Conservation (phyloP, 2,797 vertebrate species). For the Anas bahamensis region DNA sequence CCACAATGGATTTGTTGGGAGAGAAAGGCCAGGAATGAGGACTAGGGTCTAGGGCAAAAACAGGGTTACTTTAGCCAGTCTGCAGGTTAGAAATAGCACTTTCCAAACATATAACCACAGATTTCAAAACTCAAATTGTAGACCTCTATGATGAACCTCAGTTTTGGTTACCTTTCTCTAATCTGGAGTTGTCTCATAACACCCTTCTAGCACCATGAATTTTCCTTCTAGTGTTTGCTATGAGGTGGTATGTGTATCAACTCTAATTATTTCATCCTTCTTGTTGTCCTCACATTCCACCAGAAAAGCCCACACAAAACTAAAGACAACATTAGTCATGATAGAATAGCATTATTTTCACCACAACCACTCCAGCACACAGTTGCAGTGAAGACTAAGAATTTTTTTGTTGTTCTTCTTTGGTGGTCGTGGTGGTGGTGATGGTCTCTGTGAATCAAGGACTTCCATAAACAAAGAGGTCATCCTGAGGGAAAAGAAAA, state of each 20-base stretch:
- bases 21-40: background rate
- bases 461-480: background rate
- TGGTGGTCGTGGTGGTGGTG: background rate
- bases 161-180: background rate
- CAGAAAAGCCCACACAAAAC: background rate
- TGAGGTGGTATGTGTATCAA: background rate
- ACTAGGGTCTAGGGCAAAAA: background rate
- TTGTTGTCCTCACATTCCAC: background rate
- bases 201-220: background rate
- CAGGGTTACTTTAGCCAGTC: background rate
- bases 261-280: background rate
- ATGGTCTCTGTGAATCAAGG: background rate
- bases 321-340: background rate
- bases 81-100: background rate
- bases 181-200: background rate
- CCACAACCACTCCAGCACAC: background rate
- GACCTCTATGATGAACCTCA: background rate
- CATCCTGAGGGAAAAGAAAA: background rate
- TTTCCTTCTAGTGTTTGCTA: background rate
- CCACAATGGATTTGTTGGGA: background rate
- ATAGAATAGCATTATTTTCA: background rate
- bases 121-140: background rate
- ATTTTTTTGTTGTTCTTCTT: background rate
- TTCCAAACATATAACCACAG: background rate
- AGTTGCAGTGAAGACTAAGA: background rate